Base-by-base conservation (phyloP, 2,113 vertebrate species). In the Sciurus niger region DNA sequence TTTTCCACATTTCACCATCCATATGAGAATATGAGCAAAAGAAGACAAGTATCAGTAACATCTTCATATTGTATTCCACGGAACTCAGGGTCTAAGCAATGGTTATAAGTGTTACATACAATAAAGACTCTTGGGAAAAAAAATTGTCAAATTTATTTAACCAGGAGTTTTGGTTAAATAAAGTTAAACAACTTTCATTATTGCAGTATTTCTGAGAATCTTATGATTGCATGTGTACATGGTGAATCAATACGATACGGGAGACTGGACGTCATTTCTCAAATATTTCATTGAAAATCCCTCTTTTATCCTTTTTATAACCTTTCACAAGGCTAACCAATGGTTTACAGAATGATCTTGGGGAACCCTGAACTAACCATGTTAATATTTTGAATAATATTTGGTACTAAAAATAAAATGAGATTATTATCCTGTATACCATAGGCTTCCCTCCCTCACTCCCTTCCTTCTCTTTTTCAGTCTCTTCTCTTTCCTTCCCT, bases 181-280 rank as follows among this genome's bases (percentile, higher is more conserved):
- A 93, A 82, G 18, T 67, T 67, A 78, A 93, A 17, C 60, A 90
- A 60, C 32, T 94, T 84, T 68, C 37, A 40, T 63, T 89, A 72
- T 63, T 90, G 4, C 22, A 43, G 53, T 24, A 70, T 73, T 88
- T 93, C 55, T 95, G 30, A 89, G 58, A 79, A 78, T 17, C 53
- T 89, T 78, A 78, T 83, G 28, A 40, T 63, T 48, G 14, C 11
- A 34, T 43, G 32, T 70, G 18, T 34, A 8, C 17, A 24, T 67
- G 70, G 13, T 93, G 65, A 68, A 74, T 86, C 46, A 63, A 37
- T 86, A 37, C 63, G 60, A 76, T 53, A 74, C 76, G 55, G 13
- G 40, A 40, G 48, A 6, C 51, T 84, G 16, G 34, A 6, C 28
- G 25, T 43, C 34, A 32, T 82, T 73, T 78, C 9, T 43, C 78